A percentile compares a stretch with the other conserved stretches of the same genome.
Conservation (phyloP, 2,113 vertebrate genomes). For the Mastomys coucha region DNA sequence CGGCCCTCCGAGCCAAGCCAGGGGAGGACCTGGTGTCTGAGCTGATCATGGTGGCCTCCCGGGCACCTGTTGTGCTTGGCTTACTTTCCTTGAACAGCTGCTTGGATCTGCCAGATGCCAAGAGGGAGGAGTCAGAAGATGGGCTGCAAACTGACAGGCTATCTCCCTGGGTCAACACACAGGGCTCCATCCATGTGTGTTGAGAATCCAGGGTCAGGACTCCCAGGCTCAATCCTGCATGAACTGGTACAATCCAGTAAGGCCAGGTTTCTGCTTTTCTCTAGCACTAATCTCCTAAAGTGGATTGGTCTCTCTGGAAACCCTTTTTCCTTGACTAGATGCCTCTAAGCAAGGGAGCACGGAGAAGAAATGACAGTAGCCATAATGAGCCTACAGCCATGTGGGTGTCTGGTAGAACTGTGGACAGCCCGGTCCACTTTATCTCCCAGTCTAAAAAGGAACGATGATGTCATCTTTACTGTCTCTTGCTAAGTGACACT, state of each 20-base stretch:
- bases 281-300: background rate
- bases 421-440: background rate
- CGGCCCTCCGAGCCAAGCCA: background rate
- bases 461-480: background rate
- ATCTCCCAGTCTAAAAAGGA: background rate
- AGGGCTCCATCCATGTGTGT: background rate
- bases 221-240: background rate
- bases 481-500: background rate
- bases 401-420: background rate
- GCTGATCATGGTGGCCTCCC: slow-evolving; percentile 71
- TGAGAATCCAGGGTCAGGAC: background rate
- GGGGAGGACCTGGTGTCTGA: slow-evolving; percentile 42
- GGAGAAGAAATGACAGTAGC: background rate
- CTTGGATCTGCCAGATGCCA: slow-evolving; percentile 62
- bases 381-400: background rate
- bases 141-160: slow-evolving; percentile 46
- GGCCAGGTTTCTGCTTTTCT: background rate
- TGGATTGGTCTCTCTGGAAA: background rate
- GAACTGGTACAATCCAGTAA: background rate
- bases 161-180: background rate
- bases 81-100: slow-evolving; percentile 73
- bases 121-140: slow-evolving; percentile 70
- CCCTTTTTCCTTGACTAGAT: background rate
- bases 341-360: background rate
- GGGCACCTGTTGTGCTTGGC: slow-evolving; percentile 71